A percentile compares a stretch with the other conserved stretches of the same genome.
Evolutionary conservation across 2,113 vertebrate species (phyloP).

Genomic region (Acrocephalus kingi): DNA sequence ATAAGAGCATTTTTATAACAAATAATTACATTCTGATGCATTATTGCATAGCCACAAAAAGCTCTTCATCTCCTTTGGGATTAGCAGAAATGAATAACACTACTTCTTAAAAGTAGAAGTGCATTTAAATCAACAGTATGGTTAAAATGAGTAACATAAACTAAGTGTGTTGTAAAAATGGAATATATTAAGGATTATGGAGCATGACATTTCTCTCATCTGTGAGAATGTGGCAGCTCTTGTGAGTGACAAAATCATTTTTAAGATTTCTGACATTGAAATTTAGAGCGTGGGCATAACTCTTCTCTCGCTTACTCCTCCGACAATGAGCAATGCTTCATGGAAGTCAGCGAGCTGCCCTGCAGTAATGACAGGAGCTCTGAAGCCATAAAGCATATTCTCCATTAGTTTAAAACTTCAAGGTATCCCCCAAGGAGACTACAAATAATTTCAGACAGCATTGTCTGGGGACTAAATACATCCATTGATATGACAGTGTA

Average conservation of each 20-base stretch:
- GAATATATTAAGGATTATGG: conserved; percentile 46
- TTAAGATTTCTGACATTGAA: conserved; percentile 10
- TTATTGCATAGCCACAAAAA: conserved; percentile 18
- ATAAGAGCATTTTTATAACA: conserved; percentile 40
- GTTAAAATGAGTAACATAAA: conserved; percentile 51
- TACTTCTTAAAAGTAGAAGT: conserved; percentile 37
- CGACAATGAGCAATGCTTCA: neutral
- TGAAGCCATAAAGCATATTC: conserved; percentile 31
- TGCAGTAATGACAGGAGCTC: conserved; percentile 17
- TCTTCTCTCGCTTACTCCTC: neutral
- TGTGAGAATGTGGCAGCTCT: neutral
- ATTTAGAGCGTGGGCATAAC: conserved; percentile 21
- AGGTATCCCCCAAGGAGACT: conserved; percentile 18
- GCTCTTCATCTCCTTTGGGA: conserved; percentile 37
- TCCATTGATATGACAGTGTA: neutral
- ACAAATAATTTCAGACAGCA: conserved; percentile 23
- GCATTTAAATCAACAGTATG: conserved; percentile 40
- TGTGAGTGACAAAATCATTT: neutral
- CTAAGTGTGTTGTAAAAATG: conserved; percentile 33
- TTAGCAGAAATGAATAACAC: conserved; percentile 18
- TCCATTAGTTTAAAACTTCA: conserved; percentile 37
- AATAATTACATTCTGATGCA: conserved; percentile 55
- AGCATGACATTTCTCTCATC: conserved; percentile 34
- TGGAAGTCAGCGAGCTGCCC: neutral
- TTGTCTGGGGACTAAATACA: conserved; percentile 25